A percentile compares a stretch with the other conserved stretches of the same genome.
phyloP scores from a whole-genome alignment of 2,797 vertebrate species.

The Microctenopoma steveboyesi region DNA sequence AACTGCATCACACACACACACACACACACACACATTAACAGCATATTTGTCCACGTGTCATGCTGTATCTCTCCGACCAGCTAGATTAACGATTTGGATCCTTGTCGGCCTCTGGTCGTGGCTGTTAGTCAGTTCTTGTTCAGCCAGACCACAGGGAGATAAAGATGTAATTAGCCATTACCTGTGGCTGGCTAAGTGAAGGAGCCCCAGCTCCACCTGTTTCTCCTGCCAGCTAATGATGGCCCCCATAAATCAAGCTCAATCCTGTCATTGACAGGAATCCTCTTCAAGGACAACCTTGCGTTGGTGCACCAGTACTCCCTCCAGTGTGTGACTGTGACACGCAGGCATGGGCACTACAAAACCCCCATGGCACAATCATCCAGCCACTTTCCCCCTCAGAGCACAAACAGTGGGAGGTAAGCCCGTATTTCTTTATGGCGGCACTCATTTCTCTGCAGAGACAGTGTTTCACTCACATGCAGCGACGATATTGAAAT shows the following conservation, averaged over 20 bases:
- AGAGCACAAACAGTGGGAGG: conserved; percentile 70
- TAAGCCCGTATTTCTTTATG: conserved; percentile 42
- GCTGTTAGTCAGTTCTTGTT: conserved; percentile 64
- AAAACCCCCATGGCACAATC: conserved; percentile 71
- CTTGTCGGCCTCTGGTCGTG: conserved; percentile 55
- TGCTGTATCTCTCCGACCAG: conserved; percentile 57
- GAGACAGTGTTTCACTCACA: conserved; percentile 57
- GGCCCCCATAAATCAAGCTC: conserved; percentile 84
- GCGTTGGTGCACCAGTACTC: conserved; percentile 58
- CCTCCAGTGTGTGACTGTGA: conserved; percentile 60
- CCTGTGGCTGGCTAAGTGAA: conserved; percentile 78
- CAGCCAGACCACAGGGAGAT: conserved; percentile 72
- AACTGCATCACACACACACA: conserved; percentile 66
- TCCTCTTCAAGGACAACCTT: conserved; percentile 82
- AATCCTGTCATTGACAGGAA: conserved; percentile 80
- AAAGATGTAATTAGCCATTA: conserved; percentile 83
- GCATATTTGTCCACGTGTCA: conserved; percentile 62
- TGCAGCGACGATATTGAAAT: conserved; percentile 78
- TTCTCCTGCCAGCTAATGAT: conserved; percentile 75
- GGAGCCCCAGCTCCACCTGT: conserved; percentile 69
- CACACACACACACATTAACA: conserved; percentile 61
- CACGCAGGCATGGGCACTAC: conserved; percentile 59
- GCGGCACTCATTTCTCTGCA: conserved; percentile 46
- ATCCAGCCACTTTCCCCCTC: conserved; percentile 62
- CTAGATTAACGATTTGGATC: conserved; percentile 66